Conservation (phyloP, 2,797 vertebrate species). For the Melanogrammus aeglefinus region DNA sequence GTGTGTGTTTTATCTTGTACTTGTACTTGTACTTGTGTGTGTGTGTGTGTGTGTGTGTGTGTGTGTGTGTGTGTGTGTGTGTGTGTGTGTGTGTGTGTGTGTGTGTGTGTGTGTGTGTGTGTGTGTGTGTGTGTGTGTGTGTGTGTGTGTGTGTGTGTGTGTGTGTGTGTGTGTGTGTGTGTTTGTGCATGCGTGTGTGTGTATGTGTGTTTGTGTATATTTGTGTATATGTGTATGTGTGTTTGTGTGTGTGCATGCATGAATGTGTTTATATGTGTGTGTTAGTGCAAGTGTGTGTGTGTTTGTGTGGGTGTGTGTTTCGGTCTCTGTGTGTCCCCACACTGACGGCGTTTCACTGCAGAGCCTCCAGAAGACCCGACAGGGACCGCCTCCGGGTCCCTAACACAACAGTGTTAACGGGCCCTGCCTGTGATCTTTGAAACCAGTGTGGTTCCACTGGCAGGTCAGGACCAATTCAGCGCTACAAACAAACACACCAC, state of each 20-base stretch:
- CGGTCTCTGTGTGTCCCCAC: neutral
- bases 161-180: constrained; percentile 8
- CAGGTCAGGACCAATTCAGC: constrained; percentile 23
- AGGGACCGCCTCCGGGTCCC: constrained; percentile 24
- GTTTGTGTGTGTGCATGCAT: constrained; percentile 9
- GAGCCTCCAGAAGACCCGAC: constrained; percentile 19
- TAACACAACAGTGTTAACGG: constrained; percentile 27
- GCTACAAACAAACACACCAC: constrained; percentile 20
- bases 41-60: neutral
- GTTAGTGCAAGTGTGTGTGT: constrained; percentile 15
- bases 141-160: neutral
- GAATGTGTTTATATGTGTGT: neutral
- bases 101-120: constrained; percentile 5
- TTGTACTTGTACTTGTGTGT: neutral
- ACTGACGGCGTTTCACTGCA: constrained; percentile 15
- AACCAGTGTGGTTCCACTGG: constrained; percentile 33
- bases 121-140: neutral
- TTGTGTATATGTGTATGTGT: neutral
- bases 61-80: neutral
- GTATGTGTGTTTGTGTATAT: constrained; percentile 1
- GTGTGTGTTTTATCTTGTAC: neutral
- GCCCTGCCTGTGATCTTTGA: constrained; percentile 46
- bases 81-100: neutral
- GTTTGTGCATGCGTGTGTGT: neutral
- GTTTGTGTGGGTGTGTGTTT: constrained; percentile 5